A percentile compares a stretch with the other conserved stretches of the same genome.
phyloP scores from a whole-genome alignment of 2,888 invertebrate genomes.

The Tachystola acroxantha region DNA sequence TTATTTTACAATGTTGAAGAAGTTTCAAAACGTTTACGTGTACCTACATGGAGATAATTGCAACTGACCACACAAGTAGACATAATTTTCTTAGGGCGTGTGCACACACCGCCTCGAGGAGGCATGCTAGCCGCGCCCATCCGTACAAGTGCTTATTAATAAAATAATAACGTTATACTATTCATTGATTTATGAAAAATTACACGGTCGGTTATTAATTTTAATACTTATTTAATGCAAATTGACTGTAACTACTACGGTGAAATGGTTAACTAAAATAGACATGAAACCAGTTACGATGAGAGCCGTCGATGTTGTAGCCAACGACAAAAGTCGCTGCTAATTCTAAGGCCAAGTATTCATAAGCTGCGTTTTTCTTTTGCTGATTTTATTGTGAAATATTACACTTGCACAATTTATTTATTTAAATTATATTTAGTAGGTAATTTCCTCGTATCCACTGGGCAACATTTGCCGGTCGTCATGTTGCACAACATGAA shows the following conservation, averaged over 20 bases:
- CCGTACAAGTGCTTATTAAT: slow-evolving; percentile 6
- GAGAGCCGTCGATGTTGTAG: too few species aligned
- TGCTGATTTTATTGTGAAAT: too few species aligned
- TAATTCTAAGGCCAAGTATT: too few species aligned
- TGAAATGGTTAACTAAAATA: not conserved
- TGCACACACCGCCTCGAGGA: slow-evolving; percentile 37
- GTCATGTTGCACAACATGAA: too few species aligned
- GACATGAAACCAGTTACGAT: not conserved
- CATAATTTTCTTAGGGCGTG: slow-evolving; percentile 39
- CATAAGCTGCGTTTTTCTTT: too few species aligned
- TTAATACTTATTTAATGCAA: slow-evolving; percentile 2
- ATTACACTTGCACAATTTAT: too few species aligned
- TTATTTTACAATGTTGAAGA: too few species aligned
- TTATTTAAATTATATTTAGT: too few species aligned
- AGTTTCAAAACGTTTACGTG: not conserved
- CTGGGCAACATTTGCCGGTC: too few species aligned
- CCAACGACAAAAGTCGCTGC: too few species aligned
- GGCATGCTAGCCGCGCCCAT: slow-evolving; percentile 39
- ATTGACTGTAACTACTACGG: not conserved
- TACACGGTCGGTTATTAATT: slow-evolving; percentile 3
- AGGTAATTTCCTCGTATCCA: too few species aligned
- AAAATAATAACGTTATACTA: slow-evolving; percentile 4
- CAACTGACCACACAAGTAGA: slow-evolving; percentile 51
- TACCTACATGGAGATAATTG: slow-evolving; percentile 22
- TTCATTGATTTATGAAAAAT: slow-evolving; percentile 11